These are phyloP conservation scores for Dendrolimus punctatus DNA, from an alignment of 1,140 invertebrate species.

Conservation along the genomic window DNA sequence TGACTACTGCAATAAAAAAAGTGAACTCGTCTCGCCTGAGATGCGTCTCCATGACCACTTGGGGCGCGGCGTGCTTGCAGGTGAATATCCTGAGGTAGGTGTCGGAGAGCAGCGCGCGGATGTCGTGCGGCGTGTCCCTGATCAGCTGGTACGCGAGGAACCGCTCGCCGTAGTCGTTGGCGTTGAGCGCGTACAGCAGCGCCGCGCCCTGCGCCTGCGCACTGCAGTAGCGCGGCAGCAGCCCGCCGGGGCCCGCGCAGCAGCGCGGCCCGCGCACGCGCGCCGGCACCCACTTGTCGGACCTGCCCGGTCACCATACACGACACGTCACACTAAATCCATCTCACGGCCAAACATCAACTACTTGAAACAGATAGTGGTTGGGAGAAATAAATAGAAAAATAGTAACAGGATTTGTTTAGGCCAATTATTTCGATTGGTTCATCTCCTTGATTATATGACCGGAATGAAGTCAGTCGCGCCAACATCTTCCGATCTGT, in stretches of 20 bases:
- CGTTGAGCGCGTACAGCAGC: slow-evolving; percentile 86
- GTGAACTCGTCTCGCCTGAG: slow-evolving; percentile 74
- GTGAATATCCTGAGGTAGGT: slow-evolving; percentile 86
- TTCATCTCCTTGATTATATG: too few species aligned
- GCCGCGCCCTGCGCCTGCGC: slow-evolving; percentile 88
- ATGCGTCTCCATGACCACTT: slow-evolving; percentile 79
- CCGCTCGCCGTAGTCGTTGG: slow-evolving; percentile 83
- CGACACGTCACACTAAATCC: neutral
- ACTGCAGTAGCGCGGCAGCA: slow-evolving; percentile 85
- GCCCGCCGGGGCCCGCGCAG: slow-evolving; percentile 85
- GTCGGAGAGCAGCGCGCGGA: slow-evolving; percentile 83
- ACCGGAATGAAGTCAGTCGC: too few species aligned
- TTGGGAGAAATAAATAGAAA: too few species aligned
- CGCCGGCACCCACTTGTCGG: slow-evolving; percentile 78
- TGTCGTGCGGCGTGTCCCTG: slow-evolving; percentile 78
- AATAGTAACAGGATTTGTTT: too few species aligned
- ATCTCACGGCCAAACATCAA: too few species aligned
- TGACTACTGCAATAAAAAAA: too few species aligned
- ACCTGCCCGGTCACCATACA: slow-evolving; percentile 43
- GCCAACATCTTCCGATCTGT: too few species aligned
- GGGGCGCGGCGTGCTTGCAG: slow-evolving; percentile 65
- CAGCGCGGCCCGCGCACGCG: slow-evolving; percentile 83
- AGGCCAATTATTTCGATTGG: too few species aligned
- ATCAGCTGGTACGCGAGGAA: slow-evolving; percentile 89
- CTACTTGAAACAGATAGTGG: too few species aligned